Evolutionary conservation across 64 coral and sea anemone species (phyloP).

Genomic region (Porites australiensis): DNA sequence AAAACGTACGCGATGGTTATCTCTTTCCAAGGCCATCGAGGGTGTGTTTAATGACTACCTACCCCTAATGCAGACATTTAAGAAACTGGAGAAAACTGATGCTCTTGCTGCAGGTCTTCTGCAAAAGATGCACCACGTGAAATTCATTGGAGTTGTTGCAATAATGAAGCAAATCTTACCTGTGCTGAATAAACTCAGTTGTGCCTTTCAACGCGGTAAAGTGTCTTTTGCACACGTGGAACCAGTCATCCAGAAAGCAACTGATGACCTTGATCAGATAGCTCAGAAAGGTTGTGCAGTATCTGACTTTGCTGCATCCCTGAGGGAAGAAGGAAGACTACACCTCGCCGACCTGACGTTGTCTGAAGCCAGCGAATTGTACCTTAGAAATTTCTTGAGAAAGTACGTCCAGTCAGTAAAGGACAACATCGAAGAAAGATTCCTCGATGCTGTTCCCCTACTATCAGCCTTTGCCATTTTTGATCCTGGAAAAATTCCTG

Average conservation of each 20-base stretch:
- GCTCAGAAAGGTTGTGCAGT: conserved; percentile 3
- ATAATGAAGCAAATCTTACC: conserved; percentile 47
- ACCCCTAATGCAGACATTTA: conserved; percentile 52
- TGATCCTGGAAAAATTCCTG: conserved; percentile 36
- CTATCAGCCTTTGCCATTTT: conserved; percentile 43
- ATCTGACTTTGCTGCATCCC: conserved; percentile 9
- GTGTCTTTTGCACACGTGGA: conserved; percentile 37
- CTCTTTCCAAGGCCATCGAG: conserved; percentile 48
- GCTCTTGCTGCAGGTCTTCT: conserved; percentile 53
- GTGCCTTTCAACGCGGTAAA: conserved; percentile 65
- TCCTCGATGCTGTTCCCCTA: conserved; percentile 37
- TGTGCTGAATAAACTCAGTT: conserved; percentile 44
- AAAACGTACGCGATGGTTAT: conserved; percentile 41
- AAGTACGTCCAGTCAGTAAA: conserved; percentile 38
- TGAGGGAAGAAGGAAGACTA: background rate
- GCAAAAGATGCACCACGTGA: conserved; percentile 57
- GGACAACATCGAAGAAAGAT: background rate
- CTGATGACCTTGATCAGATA: conserved; percentile 43
- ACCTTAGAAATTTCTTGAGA: conserved; percentile 43
- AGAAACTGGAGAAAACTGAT: conserved; percentile 25
- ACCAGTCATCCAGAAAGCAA: conserved; percentile 52
- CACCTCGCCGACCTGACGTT: conserved; percentile 17
- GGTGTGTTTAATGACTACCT: conserved; percentile 46
- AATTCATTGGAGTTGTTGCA: conserved; percentile 69
- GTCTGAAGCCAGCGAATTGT: conserved; percentile 28